phyloP scores from a whole-genome alignment of 2,113 vertebrate genomes.

The Spermophilus dauricus region DNA sequence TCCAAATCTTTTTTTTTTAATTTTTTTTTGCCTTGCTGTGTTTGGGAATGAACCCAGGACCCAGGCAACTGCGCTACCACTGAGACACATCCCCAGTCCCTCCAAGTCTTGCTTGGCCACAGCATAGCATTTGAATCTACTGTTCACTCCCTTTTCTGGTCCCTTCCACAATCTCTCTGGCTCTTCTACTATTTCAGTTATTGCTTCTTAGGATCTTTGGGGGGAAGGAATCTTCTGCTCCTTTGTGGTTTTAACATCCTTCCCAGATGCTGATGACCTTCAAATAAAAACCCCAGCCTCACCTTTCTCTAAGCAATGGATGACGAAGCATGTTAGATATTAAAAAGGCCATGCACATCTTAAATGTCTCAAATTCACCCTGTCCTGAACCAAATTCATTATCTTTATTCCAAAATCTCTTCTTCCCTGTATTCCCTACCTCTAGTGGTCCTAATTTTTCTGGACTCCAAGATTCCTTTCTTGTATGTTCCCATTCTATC shows the following conservation, averaged over 20 bases:
- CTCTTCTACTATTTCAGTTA: neutral
- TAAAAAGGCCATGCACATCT: rapidly evolving
- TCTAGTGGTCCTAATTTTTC: neutral
- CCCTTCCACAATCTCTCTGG: neutral
- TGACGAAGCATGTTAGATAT: neutral
- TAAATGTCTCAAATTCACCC: neutral
- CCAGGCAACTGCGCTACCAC: too few species aligned
- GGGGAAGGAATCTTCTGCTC: neutral
- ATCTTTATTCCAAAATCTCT: neutral
- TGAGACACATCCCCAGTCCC: too few species aligned
- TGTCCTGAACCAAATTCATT: neutral
- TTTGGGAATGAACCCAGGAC: too few species aligned
- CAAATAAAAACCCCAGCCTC: neutral
- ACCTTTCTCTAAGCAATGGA: neutral
- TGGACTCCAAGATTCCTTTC: neutral
- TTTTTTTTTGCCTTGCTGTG: too few species aligned
- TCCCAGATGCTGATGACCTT: neutral
- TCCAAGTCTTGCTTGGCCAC: neutral
- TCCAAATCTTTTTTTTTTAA: neutral
- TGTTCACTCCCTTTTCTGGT: neutral
- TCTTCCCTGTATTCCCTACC: neutral
- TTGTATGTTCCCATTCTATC: neutral
- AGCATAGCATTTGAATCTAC: too few species aligned
- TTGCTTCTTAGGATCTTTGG: neutral
- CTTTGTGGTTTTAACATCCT: neutral